Conservation (phyloP, 2,797 vertebrate species). For the Siniperca obscura region DNA sequence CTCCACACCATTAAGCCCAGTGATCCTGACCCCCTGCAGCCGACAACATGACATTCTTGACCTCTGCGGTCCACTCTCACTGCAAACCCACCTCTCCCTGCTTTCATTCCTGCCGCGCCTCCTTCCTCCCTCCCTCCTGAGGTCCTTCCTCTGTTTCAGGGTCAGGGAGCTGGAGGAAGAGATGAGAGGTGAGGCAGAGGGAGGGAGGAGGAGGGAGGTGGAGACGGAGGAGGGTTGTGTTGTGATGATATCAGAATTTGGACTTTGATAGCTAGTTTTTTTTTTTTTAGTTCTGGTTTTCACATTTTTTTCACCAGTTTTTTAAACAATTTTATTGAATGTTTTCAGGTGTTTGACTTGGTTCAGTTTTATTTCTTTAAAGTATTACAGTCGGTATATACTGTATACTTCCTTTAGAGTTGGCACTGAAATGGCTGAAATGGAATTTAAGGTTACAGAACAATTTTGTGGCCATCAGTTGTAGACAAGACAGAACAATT, state of each 20-base stretch:
- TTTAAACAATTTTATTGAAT: too few relatives aligned
- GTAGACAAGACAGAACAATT: too few relatives aligned
- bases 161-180: constrained; percentile 37
- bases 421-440: not conserved
- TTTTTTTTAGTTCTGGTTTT: not conserved
- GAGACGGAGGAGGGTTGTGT: not conserved
- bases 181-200: constrained; percentile 20
- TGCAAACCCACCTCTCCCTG: constrained; percentile 21
- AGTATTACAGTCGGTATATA: too few relatives aligned
- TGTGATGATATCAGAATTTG: not conserved
- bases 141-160: constrained; percentile 41
- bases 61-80: constrained; percentile 18
- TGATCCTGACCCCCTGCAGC: constrained; percentile 54
- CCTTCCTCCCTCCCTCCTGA: not conserved
- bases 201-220: not conserved
- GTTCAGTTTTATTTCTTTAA: too few relatives aligned
- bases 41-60: constrained; percentile 56
- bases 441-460: too few relatives aligned
- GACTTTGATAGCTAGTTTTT: not conserved
- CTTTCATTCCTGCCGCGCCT: not conserved
- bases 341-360: not conserved
- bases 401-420: too few relatives aligned
- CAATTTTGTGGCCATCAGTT: too few relatives aligned
- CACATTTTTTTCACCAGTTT: not conserved
- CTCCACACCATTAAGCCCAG: constrained; percentile 48